Base-by-base conservation (phyloP, 2,888 invertebrate genomes). In the Carpatolechia fugitivella region DNA sequence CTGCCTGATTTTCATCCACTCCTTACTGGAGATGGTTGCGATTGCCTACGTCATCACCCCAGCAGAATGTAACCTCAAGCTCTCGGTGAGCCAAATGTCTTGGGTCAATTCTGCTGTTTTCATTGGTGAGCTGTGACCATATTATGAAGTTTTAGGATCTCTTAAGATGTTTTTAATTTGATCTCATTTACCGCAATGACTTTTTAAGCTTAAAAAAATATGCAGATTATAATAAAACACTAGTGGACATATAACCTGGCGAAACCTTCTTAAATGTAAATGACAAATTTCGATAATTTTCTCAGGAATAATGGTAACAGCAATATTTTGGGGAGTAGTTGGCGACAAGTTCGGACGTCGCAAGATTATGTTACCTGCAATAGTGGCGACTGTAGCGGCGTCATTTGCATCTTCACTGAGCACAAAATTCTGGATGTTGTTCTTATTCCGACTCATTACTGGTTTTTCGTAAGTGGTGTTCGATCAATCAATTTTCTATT, bases 41-140 rank as follows among this genome's bases (percentile, higher is more conserved):
- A 18, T 24, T 44, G 44, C 44, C 44, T 44, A 44, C 44, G 29
- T 44, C 44, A 44, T 44, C 44, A 44, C 44, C 1, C 44, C 44
- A 44, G 24, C 44, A 11, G 24, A 29, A 44, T 44, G 44, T 29
- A 24, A 44, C 13, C 44, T 44, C 1, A 11, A 7, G 10, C 24
- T 44, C 7, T 24, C 44, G 1, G 29, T 29, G 24, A 18, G 10
- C 0, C 24, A 44, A 13, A 24, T 20, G 5, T 44, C 44, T 44
- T 18, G n/a, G 1, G 7, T 44, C 11, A 18, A 18, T 6, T 11
- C 44, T 18, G 11, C 44, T n/a, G 29, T 44, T 11, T 44, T 44
- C 7, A 29, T 44, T n/a, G 44, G 44, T 44, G n/a, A 24, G 24
- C 6, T 24, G 3, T 24, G 3, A 24, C n/a, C n/a, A n/a, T n/a